Conservation (phyloP, 2,888 invertebrate genomes). For the Arge pagana region DNA sequence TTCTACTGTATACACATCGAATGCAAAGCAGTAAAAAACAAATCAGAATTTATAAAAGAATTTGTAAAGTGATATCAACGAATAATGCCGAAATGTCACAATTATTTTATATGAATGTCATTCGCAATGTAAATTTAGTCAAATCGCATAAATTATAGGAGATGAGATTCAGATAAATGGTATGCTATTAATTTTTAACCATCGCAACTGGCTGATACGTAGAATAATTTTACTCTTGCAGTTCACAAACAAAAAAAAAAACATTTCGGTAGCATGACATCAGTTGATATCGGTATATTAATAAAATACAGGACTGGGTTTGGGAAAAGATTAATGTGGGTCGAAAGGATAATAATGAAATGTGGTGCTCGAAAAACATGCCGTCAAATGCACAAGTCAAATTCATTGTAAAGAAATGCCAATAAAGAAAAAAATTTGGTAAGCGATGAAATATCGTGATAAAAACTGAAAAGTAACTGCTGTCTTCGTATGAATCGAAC, state of each 20-base stretch:
- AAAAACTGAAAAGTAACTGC: slow-evolving; percentile 51
- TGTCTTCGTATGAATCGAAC: slow-evolving; percentile 31
- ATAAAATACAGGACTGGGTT: not conserved
- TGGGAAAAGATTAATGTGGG: not conserved
- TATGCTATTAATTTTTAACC: not conserved
- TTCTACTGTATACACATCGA: not conserved
- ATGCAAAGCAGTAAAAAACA: slow-evolving; percentile 9
- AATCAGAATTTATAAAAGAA: not conserved
- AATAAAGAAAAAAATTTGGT: slow-evolving; percentile 22
- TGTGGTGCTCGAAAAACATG: slow-evolving; percentile 28
- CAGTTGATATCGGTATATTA: not conserved
- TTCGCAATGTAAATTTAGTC: too few species aligned
- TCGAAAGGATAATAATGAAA: not conserved
- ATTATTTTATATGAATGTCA: too few species aligned
- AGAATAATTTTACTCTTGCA: too few species aligned
- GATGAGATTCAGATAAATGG: not conserved
- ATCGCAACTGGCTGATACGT: too few species aligned
- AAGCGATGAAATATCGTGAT: slow-evolving; percentile 14
- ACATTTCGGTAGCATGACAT: not conserved
- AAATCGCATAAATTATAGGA: not conserved
- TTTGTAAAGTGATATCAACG: too few species aligned
- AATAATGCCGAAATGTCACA: too few species aligned
- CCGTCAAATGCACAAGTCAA: slow-evolving; percentile 38
- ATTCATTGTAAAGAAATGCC: slow-evolving; percentile 21
- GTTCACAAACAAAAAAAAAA: too few species aligned